phyloP scores from a whole-genome alignment of 1,140 invertebrate genomes.

The Carcinoscorpius rotundicauda region DNA sequence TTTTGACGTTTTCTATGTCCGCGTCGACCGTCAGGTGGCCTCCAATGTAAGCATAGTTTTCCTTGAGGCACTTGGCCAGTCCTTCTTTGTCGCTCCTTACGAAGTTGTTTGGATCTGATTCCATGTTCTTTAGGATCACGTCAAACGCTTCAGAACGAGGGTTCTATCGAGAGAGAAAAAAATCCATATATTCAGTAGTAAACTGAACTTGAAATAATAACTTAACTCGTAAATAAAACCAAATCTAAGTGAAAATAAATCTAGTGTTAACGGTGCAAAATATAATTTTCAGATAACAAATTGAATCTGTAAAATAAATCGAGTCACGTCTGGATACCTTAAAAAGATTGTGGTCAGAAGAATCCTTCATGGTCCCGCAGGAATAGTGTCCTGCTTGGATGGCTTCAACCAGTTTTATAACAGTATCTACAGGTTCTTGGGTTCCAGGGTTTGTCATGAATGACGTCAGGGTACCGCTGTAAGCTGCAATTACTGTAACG shows the following conservation, averaged over 20 bases:
- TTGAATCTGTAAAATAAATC: too few species aligned
- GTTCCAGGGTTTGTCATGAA: slow-evolving; percentile 19
- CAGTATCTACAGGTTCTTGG: slow-evolving; percentile 9
- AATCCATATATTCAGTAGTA: background rate
- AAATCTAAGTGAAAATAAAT: too few species aligned
- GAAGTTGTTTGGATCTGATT: slow-evolving; percentile 9
- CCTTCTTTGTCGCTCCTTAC: slow-evolving; percentile 15
- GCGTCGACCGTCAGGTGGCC: slow-evolving; percentile 15
- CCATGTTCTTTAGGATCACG: slow-evolving; percentile 9
- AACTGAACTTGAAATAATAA: too few species aligned
- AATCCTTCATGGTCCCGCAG: slow-evolving; percentile 16
- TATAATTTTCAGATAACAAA: too few species aligned
- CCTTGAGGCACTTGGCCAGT: slow-evolving; percentile 1
- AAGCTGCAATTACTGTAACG: slow-evolving; percentile 17
- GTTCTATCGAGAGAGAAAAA: background rate
- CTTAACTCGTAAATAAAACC: too few species aligned
- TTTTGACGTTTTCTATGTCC: slow-evolving; percentile 7
- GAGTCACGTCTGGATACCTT: slow-evolving; percentile 6
- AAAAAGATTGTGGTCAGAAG: slow-evolving; percentile 15
- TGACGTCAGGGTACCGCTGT: slow-evolving; percentile 18
- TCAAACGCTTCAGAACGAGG: background rate
- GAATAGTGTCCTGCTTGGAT: slow-evolving; percentile 4
- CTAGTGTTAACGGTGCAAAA: too few species aligned
- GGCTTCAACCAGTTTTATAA: slow-evolving; percentile 8
- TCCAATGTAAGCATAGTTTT: slow-evolving; percentile 16